These are phyloP conservation scores for Drepana arcuata DNA, from an alignment of 1,140 invertebrate genomes.

Conservation along the genomic window DNA sequence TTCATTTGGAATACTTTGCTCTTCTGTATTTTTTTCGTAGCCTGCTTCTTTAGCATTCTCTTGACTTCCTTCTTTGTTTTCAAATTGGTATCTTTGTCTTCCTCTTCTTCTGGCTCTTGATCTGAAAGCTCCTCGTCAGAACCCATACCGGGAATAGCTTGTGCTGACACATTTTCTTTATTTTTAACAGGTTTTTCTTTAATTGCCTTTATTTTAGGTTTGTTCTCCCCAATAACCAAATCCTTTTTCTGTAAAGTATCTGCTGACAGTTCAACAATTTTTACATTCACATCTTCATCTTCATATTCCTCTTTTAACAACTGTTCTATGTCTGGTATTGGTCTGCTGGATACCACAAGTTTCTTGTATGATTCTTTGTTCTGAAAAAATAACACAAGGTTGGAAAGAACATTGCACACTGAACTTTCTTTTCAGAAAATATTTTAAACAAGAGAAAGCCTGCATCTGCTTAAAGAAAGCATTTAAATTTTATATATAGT, in stretches of 20 bases:
- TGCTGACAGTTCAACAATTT: conserved; percentile 80
- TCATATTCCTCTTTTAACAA: conserved; percentile 79
- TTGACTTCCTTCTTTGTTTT: conserved; percentile 78
- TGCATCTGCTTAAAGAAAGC: too few relatives aligned
- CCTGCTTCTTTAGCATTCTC: conserved; percentile 76
- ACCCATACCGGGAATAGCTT: conserved; percentile 60
- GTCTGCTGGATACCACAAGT: conserved; percentile 74
- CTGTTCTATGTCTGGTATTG: conserved; percentile 78
- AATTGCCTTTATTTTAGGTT: conserved; percentile 46
- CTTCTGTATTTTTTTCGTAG: conserved; percentile 78
- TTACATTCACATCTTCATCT: conserved; percentile 82
- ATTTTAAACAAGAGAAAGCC: too few relatives aligned
- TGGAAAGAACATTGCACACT: too few relatives aligned
- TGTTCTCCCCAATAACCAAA: conserved; percentile 80
- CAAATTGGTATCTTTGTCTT: conserved; percentile 50
- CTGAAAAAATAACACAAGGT: conserved; percentile 47
- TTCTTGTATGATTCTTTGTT: conserved; percentile 78
- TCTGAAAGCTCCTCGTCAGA: conserved; percentile 45
- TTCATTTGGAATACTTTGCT: conserved; percentile 83
- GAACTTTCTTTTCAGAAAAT: too few relatives aligned
- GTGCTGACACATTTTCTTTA: conserved; percentile 15
- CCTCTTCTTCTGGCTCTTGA: conserved; percentile 45
- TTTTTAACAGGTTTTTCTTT: conserved; percentile 25
- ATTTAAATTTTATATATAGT: too few relatives aligned
- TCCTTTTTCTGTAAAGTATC: conserved; percentile 76